phyloP scores from a whole-genome alignment of 2,113 vertebrate species.

The Scolopax mira region DNA sequence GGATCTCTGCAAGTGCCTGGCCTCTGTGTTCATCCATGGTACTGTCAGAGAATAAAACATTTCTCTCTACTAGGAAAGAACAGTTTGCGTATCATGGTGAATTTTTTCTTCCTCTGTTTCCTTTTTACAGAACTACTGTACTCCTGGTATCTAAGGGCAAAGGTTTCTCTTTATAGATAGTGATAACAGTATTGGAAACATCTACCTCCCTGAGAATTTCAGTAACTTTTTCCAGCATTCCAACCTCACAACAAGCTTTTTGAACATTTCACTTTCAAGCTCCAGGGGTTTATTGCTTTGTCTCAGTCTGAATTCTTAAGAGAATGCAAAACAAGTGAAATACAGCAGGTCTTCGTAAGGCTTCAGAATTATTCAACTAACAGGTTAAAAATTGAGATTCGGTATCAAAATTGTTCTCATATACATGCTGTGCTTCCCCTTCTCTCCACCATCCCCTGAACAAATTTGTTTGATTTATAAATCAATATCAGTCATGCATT shows the following conservation, averaged over 20 bases:
- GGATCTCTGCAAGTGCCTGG: neutral
- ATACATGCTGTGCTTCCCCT: neutral
- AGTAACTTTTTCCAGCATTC: neutral
- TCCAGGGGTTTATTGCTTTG: neutral
- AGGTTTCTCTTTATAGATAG: neutral
- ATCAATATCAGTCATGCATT: neutral
- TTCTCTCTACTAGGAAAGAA: neutral
- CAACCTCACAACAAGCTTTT: neutral
- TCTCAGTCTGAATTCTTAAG: neutral
- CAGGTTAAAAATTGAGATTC: neutral
- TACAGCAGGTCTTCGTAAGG: neutral
- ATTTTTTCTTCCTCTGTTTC: neutral
- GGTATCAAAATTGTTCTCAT: neutral
- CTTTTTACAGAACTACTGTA: neutral
- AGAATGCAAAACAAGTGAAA: neutral
- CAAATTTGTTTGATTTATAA: neutral
- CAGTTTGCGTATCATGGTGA: neutral
- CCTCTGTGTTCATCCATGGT: neutral
- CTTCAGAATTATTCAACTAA: neutral
- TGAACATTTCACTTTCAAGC: neutral
- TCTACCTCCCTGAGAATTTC: neutral
- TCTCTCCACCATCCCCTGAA: neutral
- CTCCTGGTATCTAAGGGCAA: neutral
- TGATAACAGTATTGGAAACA: neutral
- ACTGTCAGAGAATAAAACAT: neutral